Conservation (phyloP, 2,797 vertebrate species). For the Sarcophilus harrisii region DNA sequence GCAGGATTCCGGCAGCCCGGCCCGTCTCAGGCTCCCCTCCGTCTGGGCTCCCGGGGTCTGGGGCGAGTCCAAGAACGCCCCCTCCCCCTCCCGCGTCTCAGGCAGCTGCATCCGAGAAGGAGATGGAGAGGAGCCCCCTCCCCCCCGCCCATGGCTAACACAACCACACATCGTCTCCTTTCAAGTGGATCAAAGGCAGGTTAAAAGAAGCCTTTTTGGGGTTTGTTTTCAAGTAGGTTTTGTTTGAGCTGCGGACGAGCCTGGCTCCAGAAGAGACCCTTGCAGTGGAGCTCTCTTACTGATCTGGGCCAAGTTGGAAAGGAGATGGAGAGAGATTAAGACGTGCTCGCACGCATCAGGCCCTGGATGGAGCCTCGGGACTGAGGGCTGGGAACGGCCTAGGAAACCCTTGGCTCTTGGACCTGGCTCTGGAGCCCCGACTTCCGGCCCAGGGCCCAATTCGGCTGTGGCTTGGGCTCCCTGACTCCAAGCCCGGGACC, state of each 20-base stretch:
- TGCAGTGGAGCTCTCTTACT: not conserved
- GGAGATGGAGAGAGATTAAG: not conserved
- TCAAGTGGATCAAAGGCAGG: conserved; percentile 18
- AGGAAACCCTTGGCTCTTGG: too few relatives aligned
- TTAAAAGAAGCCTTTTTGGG: not conserved
- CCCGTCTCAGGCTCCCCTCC: not conserved
- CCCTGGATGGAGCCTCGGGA: too few relatives aligned
- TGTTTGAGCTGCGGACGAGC: not conserved
- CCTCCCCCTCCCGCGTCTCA: not conserved
- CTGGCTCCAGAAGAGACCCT: not conserved
- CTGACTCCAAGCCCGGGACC: not conserved
- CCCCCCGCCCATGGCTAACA: not conserved
- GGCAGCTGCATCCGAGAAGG: not conserved
- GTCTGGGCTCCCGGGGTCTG: not conserved
- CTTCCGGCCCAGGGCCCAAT: too few relatives aligned
- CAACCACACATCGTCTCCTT: conserved; percentile 7
- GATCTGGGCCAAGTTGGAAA: not conserved
- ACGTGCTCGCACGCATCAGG: too few relatives aligned
- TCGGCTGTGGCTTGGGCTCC: too few relatives aligned
- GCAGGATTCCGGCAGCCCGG: not conserved
- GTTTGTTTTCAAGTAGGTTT: conserved; percentile 35
- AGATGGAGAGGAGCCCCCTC: not conserved
- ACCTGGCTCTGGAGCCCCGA: too few relatives aligned
- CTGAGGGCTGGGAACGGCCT: too few relatives aligned
- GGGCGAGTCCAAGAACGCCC: not conserved